Evolutionary conservation across 2,113 vertebrate genomes (phyloP).

Genomic region (Bothrops jararaca): DNA sequence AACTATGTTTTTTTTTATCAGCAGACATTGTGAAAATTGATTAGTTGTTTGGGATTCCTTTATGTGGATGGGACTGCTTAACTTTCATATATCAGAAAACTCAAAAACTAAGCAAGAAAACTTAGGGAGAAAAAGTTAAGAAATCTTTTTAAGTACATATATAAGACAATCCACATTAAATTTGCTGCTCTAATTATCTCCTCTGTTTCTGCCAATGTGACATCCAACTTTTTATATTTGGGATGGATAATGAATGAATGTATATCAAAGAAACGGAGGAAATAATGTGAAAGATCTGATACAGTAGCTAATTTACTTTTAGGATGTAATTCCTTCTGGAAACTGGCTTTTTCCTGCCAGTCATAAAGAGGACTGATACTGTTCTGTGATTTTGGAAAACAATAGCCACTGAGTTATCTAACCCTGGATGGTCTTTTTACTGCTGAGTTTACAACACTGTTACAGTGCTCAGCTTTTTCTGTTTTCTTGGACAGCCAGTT

Average conservation of each 20-base stretch:
- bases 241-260: background rate
- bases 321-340: background rate
- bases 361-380: background rate
- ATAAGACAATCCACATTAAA: background rate
- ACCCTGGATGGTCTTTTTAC: background rate
- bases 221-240: background rate
- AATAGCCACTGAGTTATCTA: background rate
- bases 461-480: background rate
- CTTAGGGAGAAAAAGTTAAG: background rate
- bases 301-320: background rate
- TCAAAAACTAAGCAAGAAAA: background rate
- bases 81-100: background rate
- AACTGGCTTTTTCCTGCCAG: background rate
- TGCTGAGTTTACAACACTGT: background rate
- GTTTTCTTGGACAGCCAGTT: background rate
- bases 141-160: background rate
- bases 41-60: background rate
- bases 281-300: background rate
- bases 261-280: background rate
- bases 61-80: background rate
- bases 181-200: background rate
- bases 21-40: background rate
- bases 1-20: background rate
- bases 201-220: background rate
- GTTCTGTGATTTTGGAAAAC: background rate